phyloP scores from a whole-genome alignment of 2,113 vertebrate species.

The Calyptomena viridis region DNA sequence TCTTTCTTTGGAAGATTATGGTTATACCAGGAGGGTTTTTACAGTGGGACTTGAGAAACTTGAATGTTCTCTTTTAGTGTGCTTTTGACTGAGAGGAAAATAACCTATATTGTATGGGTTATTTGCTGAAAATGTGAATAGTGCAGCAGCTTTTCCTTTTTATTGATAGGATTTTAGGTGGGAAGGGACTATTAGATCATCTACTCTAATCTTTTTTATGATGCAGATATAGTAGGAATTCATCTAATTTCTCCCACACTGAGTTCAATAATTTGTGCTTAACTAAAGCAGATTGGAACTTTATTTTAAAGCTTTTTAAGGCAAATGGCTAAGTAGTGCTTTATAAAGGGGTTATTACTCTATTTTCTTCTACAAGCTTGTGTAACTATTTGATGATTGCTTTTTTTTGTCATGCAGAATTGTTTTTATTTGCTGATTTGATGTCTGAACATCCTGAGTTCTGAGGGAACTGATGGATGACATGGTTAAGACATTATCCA shows the following conservation, averaged over 20 bases:
- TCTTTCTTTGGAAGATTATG: neutral
- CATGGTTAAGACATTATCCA: neutral
- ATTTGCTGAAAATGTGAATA: conserved; percentile 24
- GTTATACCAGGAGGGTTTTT: neutral
- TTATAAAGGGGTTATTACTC: neutral
- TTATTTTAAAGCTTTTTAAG: conserved; percentile 29
- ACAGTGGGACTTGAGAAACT: neutral
- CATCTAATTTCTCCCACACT: conserved; percentile 44
- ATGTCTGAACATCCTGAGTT: neutral
- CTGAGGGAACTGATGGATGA: neutral
- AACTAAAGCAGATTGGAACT: conserved; percentile 52
- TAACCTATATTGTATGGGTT: neutral
- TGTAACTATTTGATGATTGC: neutral
- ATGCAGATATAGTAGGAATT: conserved; percentile 27
- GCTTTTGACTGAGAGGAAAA: neutral
- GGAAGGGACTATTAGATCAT: conserved; percentile 39
- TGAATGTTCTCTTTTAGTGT: neutral
- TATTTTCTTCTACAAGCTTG: neutral
- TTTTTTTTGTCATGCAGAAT: neutral
- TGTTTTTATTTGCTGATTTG: neutral
- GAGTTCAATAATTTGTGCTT: conserved; percentile 48
- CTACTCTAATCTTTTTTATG: conserved; percentile 54
- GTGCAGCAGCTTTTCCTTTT: conserved; percentile 17
- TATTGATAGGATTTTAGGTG: neutral
- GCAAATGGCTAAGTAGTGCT: conserved; percentile 7